Base-by-base conservation (phyloP, 2,888 invertebrate species). In the Mythimna lalbum region DNA sequence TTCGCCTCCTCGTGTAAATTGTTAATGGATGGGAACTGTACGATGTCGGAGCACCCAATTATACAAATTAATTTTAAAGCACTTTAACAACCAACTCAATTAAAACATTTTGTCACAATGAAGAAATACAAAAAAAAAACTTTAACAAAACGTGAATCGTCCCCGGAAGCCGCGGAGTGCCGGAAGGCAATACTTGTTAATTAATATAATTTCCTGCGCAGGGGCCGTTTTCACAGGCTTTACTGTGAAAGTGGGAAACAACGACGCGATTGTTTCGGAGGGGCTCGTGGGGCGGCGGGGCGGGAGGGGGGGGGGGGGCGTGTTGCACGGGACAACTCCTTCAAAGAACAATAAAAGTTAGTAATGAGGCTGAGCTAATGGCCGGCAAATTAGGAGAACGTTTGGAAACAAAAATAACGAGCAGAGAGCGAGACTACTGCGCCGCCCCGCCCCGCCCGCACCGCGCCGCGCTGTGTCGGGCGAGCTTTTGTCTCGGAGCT, bases 301-400 rank as follows among this genome's bases (percentile, higher is more conserved):
- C 2, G 9, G 23, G 19, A n/a, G 17, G 19, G 27, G 5, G 36
- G 2, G 27, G 47, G 57, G 31, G 56, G 19, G n/a, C 9, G 73
- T 50, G 59, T 50, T 57, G 63, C 72, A 56, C 56, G 61, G 74
- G 69, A 76, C 72, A 67, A 66, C 66, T 80, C 60, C 66, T 80
- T 80, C 68, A 80, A 73, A 83, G 77, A 80, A 83, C 81, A 80
- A 82, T 83, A 77, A 80, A 83, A 82, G 74, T 77, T 74, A 69
- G 71, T 83, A 82, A 82, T 80, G 81, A 82, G 83, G 62, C 74
- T 67, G 83, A 73, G 81, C 74, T 83, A 83, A 83, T 69, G 83
- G 74, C 81, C 81, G 71, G 73, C 83, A 80, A 83, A 82, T 82
- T 80, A 80, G 81, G 63, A 69, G 67, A 68, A 71, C 81, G 68